Conservation (phyloP, 2,888 invertebrate species). For the Euplagia quadripunctaria region DNA sequence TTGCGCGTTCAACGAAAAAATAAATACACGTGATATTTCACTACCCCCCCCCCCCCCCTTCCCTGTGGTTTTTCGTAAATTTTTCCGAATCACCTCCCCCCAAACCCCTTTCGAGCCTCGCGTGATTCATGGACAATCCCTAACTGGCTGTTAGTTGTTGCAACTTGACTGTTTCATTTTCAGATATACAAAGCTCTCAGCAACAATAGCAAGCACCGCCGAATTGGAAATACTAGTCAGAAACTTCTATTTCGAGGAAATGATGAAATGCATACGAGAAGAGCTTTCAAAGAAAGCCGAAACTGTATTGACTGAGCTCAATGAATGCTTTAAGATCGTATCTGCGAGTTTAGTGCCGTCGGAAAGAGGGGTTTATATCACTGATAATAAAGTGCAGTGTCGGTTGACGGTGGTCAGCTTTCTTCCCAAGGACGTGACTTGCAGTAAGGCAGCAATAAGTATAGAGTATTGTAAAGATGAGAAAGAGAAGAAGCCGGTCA, state of each 20-base stretch:
- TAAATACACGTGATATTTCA: too few species aligned
- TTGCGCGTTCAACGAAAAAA: too few species aligned
- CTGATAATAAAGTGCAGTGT: constrained; percentile 80
- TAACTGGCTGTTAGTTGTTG: background rate
- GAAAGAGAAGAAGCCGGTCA: constrained; percentile 71
- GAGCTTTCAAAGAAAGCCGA: constrained; percentile 77
- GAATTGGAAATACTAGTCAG: constrained; percentile 92
- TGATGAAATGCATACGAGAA: constrained; percentile 90
- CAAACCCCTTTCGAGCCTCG: too few species aligned
- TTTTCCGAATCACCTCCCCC: too few species aligned
- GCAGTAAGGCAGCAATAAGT: constrained; percentile 89
- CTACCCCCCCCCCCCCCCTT: too few species aligned
- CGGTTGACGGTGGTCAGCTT: constrained; percentile 75
- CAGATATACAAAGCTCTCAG: constrained; percentile 92
- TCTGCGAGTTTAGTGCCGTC: constrained; percentile 86
- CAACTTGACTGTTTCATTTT: constrained; percentile 41
- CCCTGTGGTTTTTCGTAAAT: too few species aligned
- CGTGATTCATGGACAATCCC: too few species aligned
- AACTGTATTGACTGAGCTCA: constrained; percentile 84
- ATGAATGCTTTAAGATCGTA: constrained; percentile 86
- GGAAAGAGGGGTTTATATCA: constrained; percentile 83
- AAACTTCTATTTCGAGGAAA: constrained; percentile 93
- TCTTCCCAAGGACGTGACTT: constrained; percentile 89
- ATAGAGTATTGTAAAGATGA: constrained; percentile 86
- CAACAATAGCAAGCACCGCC: constrained; percentile 92